These are phyloP conservation scores for Abrostola triplasia DNA, from an alignment of 2,888 invertebrate species.

Conservation along the genomic window DNA sequence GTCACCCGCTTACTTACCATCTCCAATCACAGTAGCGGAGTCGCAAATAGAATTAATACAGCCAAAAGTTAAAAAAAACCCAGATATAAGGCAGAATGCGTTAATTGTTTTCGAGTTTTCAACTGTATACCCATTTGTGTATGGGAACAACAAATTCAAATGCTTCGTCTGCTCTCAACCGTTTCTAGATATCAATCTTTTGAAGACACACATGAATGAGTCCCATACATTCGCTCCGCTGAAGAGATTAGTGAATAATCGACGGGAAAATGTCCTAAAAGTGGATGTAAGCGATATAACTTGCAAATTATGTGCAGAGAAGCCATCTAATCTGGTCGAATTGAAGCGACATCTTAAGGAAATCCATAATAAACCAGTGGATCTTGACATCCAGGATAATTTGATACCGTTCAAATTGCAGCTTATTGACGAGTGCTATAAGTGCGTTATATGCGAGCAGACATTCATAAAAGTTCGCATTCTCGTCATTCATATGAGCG, in stretches of 20 bases:
- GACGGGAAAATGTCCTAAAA: slow-evolving; percentile 79
- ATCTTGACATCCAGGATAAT: slow-evolving; percentile 79
- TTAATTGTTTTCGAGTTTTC: slow-evolving; percentile 80
- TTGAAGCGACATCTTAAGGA: slow-evolving; percentile 78
- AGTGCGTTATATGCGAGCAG: slow-evolving; percentile 79
- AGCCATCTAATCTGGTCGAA: slow-evolving; percentile 66
- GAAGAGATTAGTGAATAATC: slow-evolving; percentile 78
- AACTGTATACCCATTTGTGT: slow-evolving; percentile 82
- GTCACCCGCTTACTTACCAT: slow-evolving; percentile 63
- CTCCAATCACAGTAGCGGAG: slow-evolving; percentile 34
- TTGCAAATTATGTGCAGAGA: slow-evolving; percentile 75
- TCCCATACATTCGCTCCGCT: slow-evolving; percentile 74
- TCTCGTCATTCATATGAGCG: slow-evolving; percentile 84
- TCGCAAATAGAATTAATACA: slow-evolving; percentile 19
- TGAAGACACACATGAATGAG: slow-evolving; percentile 77
- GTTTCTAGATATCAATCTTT: slow-evolving; percentile 72
- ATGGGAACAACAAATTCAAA: slow-evolving; percentile 83
- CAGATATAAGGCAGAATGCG: slow-evolving; percentile 77
- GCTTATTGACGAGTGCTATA: slow-evolving; percentile 68
- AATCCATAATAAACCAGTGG: slow-evolving; percentile 73
- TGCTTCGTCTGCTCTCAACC: slow-evolving; percentile 82
- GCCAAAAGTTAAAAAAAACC: slow-evolving; percentile 56
- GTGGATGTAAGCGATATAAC: slow-evolving; percentile 78
- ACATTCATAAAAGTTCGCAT: slow-evolving; percentile 80
- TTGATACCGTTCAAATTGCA: slow-evolving; percentile 82